These are phyloP conservation scores for Manacus vitellinus DNA, from an alignment of 2,113 vertebrate genomes.

Conservation along the genomic window DNA sequence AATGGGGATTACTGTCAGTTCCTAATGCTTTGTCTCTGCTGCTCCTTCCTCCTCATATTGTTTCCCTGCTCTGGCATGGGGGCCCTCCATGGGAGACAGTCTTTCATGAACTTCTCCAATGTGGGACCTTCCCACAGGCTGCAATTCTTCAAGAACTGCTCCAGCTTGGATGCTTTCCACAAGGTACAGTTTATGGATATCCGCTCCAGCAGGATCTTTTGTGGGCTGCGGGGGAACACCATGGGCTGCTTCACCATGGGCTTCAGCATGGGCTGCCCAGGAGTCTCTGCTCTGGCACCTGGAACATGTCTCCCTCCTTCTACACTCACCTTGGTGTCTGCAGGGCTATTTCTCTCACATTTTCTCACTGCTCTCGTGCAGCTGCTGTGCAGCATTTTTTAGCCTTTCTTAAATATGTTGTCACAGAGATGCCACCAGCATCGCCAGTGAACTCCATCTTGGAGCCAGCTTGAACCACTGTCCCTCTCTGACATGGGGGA, in stretches of 20 bases:
- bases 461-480: not conserved
- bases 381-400: not conserved
- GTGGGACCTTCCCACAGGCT: not conserved
- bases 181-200: not conserved
- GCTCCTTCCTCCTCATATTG: not conserved
- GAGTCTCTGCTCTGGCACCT: not conserved
- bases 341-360: not conserved
- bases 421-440: not conserved
- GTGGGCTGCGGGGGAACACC: not conserved
- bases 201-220: not conserved
- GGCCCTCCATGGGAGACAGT: not conserved
- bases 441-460: accelerated
- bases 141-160: not conserved
- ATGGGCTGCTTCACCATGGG: not conserved
- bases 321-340: not conserved
- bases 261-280: not conserved
- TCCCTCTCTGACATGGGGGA: not conserved
- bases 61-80: not conserved
- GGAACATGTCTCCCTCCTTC: not conserved
- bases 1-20: not conserved
- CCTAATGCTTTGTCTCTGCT: not conserved
- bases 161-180: not conserved
- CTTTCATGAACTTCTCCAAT: not conserved
- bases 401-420: not conserved
- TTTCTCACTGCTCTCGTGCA: not conserved